Conservation (phyloP, 1,140 invertebrate genomes). For the Leguminivora glycinivorella region DNA sequence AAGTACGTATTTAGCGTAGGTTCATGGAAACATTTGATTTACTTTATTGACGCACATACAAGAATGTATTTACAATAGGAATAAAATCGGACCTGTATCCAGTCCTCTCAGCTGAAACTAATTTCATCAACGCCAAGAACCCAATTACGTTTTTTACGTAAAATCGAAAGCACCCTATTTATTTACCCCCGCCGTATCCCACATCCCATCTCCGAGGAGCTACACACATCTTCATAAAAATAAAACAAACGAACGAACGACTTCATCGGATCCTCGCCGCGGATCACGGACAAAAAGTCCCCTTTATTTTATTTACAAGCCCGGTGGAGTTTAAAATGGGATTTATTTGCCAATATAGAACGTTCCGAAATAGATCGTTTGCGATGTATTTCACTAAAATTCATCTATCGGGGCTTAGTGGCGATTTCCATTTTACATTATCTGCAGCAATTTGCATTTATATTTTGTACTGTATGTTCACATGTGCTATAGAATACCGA, state of each 20-base stretch:
- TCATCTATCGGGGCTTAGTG: slow-evolving; percentile 18
- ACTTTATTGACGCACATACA: too few species aligned
- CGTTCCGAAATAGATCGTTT: slow-evolving; percentile 18
- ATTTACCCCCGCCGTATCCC: slow-evolving; percentile 38
- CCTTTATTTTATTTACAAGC: slow-evolving; percentile 63
- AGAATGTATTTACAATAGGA: too few species aligned
- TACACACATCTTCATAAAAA: slow-evolving; percentile 69
- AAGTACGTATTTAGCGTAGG: too few species aligned
- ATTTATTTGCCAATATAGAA: slow-evolving; percentile 69
- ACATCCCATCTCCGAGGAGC: slow-evolving; percentile 44
- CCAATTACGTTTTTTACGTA: slow-evolving; percentile 30
- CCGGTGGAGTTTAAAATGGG: slow-evolving; percentile 59
- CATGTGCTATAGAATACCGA: background rate
- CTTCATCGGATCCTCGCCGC: slow-evolving; percentile 40
- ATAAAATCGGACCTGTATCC: slow-evolving; percentile 6
- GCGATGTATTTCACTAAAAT: slow-evolving; percentile 30
- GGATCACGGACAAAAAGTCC: slow-evolving; percentile 63
- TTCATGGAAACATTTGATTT: too few species aligned
- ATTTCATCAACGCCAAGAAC: slow-evolving; percentile 33
- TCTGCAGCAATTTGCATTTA: slow-evolving; percentile 6
- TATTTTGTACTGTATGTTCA: background rate
- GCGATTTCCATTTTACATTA: slow-evolving; percentile 24
- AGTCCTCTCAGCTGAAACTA: background rate
- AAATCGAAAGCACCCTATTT: slow-evolving; percentile 35
- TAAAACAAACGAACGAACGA: slow-evolving; percentile 49